Evolutionary conservation across 1,140 invertebrate genomes (phyloP), one percentile per base, ranked within the genome.

Genomic region (Notospermus geniculatus): DNA sequence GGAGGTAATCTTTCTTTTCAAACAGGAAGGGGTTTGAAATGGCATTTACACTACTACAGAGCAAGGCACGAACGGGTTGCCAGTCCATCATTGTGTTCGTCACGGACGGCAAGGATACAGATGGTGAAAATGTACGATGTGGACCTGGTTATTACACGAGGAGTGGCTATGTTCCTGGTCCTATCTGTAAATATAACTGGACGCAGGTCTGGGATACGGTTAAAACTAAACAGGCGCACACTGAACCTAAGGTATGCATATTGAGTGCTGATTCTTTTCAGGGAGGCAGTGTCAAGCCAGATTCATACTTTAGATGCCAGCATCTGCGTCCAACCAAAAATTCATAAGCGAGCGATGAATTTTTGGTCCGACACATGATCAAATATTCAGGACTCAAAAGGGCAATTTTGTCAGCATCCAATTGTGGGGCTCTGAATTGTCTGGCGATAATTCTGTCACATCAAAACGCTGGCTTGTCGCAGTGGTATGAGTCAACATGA

Each of bases 131-230:
- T 63, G 78, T 82, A n/a, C 64, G 81, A 43, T 83, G 81, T 76
- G 81, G 80, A 11, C 80, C 80, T 68, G 78, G 81, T 9, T 82
- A 83, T 59, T 83, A 82, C 59, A 82, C 80, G 23, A 71, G 81
- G 22, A 81, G 78, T 72, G 81, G 81, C 5, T 83, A 80, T 73
- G 80, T 82, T 22, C 80, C 81, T 30, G 81, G 81, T n/a, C 81
- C 81, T 28, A 76, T 83, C 15, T 83, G 81, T 70, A 81, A 76
- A 62, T 82, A 83, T 60, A 83, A 83, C 67, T 83, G 79, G 76
- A 82, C 80, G 15, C 77, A 80, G 61, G 77, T 80, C 0, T 82
- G 79, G 75, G 65, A 73, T 53, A 61, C 77, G 0, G 73, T 71
- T 30, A 71, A 79, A 46, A 62, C 70, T 32, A 73, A 74, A 61